Conservation (phyloP, 2,797 vertebrate genomes). For the Helarctos malayanus region DNA sequence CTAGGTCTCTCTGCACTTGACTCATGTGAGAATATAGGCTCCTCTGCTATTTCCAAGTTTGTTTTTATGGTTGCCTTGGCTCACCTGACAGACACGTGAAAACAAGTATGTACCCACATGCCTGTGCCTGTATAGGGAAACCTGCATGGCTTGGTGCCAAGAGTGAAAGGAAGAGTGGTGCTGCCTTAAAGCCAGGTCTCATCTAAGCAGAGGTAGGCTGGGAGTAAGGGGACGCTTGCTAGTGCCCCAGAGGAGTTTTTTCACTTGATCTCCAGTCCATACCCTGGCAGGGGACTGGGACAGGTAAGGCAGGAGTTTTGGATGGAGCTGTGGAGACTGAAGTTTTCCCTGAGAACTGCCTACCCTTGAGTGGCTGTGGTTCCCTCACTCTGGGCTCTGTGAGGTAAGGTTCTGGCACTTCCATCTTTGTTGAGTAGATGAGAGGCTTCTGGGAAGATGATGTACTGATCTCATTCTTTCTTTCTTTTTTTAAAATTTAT, state of each 20-base stretch:
- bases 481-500: no score
- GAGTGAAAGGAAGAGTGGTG: neutral
- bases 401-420: conserved; percentile 5
- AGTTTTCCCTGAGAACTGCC: conserved; percentile 26
- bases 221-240: neutral
- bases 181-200: conserved; percentile 8
- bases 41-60: conserved; percentile 44
- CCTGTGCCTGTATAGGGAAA: conserved; percentile 32
- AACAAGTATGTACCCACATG: conserved; percentile 43
- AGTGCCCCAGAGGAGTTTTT: neutral
- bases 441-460: conserved; percentile 46
- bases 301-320: neutral
- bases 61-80: conserved; percentile 30
- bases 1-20: neutral
- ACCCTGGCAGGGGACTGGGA: neutral
- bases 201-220: neutral
- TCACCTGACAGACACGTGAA: conserved; percentile 60
- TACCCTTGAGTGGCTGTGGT: neutral
- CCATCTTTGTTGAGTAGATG: neutral
- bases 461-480: conserved; percentile 8
- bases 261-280: neutral
- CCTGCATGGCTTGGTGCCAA: conserved; percentile 6
- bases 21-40: neutral
- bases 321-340: neutral
- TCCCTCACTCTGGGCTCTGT: neutral